These are phyloP conservation scores for Anadara kagoshimensis DNA, from an alignment of 1,140 invertebrate genomes.

Conservation along the genomic window DNA sequence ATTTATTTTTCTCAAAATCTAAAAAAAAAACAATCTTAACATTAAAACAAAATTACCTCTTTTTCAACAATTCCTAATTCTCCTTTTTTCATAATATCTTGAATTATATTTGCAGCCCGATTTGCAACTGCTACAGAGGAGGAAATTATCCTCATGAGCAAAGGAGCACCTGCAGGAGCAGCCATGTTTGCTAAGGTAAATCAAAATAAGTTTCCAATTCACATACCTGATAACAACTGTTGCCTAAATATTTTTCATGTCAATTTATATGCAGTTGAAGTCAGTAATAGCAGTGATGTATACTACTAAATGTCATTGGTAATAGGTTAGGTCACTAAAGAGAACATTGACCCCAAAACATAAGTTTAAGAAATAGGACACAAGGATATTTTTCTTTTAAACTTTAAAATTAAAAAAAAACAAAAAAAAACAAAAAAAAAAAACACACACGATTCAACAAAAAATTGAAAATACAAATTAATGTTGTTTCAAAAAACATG, in stretches of 20 bases:
- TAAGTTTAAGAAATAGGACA: not conserved
- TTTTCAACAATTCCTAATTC: constrained; percentile 94
- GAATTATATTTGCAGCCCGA: constrained; percentile 90
- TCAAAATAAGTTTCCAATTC: too few relatives aligned
- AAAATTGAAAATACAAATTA: too few relatives aligned
- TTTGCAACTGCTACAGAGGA: constrained; percentile 86
- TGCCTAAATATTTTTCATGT: too few relatives aligned
- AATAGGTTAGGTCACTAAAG: too few relatives aligned
- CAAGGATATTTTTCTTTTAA: not conserved
- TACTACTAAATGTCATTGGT: too few relatives aligned
- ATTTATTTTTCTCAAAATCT: not conserved
- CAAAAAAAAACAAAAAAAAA: not conserved
- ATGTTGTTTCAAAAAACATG: too few relatives aligned
- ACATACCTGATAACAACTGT: too few relatives aligned
- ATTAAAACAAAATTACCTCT: constrained; percentile 74
- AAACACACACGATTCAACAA: not conserved
- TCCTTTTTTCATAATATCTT: constrained; percentile 91
- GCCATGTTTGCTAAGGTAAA: constrained; percentile 60
- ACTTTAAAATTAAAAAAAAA: not conserved
- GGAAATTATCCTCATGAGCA: constrained; percentile 81
- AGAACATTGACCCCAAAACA: too few relatives aligned
- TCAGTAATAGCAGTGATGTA: too few relatives aligned
- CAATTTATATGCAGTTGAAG: too few relatives aligned
- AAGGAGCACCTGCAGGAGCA: constrained; percentile 65
- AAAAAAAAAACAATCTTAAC: too few relatives aligned